These are phyloP conservation scores for Eriosoma lanigerum DNA, from an alignment of 1,140 invertebrate genomes.

Conservation along the genomic window DNA sequence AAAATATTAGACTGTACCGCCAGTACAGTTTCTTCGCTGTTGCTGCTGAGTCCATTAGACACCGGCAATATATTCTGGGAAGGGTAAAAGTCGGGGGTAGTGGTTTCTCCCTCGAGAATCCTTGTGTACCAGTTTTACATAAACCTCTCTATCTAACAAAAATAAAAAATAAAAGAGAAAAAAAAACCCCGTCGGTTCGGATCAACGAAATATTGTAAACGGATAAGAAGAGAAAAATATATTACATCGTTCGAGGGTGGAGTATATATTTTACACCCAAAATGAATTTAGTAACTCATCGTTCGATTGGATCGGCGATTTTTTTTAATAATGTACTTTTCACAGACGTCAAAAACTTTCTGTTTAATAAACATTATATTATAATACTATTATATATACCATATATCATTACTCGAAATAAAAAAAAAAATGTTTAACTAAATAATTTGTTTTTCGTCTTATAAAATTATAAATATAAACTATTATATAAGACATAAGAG, in stretches of 20 bases:
- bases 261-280: neutral
- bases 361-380: neutral
- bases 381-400: no score
- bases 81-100: neutral
- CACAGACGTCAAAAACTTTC: slow-evolving; percentile 17
- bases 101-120: slow-evolving; percentile 37
- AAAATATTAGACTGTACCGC: slow-evolving; percentile 43
- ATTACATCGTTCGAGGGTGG: neutral
- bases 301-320: slow-evolving; percentile 33
- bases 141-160: slow-evolving; percentile 16
- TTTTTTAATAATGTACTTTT: slow-evolving; percentile 36
- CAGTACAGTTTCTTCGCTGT: slow-evolving; percentile 24
- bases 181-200: neutral
- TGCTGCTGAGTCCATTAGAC: slow-evolving; percentile 31
- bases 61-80: slow-evolving; percentile 35
- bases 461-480: no score
- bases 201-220: slow-evolving; percentile 38
- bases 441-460: no score
- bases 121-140: slow-evolving; percentile 30
- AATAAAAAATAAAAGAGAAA: neutral
- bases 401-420: no score
- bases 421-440: no score
- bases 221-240: slow-evolving; percentile 35
- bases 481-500: no score
- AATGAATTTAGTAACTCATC: slow-evolving; percentile 11